Base-by-base conservation (phyloP, 2,888 invertebrate species). In the Dicycla oo region DNA sequence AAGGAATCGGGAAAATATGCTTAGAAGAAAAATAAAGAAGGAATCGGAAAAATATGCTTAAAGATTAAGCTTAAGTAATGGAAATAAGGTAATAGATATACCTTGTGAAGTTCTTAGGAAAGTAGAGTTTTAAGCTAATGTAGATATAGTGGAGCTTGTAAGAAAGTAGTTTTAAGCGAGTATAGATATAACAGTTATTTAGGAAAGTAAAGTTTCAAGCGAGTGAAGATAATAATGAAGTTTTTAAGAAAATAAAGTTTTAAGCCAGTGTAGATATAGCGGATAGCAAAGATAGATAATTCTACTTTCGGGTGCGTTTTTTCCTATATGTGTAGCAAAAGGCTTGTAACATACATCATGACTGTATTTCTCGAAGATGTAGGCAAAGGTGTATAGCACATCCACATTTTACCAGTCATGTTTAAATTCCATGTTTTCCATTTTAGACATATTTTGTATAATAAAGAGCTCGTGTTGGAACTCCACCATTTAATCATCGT, bases 221-320 rank as follows among this genome's bases (percentile, higher is more conserved):
- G 0, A 18, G 11, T 18, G 6, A 6, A 40, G 18, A 23, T 23
- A 60, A n/a, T 40, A 60, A 18, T 26, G 18, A 4, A 57, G 13
- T 0, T 57, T 13, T 57, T 7, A 11, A n/a, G 11, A 58, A 38
- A 58, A 10, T 15, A 1, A 57, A n/a, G 13, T 57, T 34, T 57
- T 34, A 15, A 69, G 34, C 26, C 0, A 56, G 47, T 53, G 54
- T 3, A 49, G 18, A 43, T 15, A 74, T 13, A 75, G 62, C 26
- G 51, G 18, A 51, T 11, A 49, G 15, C 56, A 71, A 23, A 30
- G 43, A 71, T 43, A 71, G 34, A 56, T 18, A 20, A n/a, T n/a
- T 40, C 53, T 49, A 61, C 43, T 43, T 45, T 56, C 2, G 4
- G 72, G 49, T 75, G 75, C 73, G 30, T 18, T n/a, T 60, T 66